phyloP scores from a whole-genome alignment of 2,888 invertebrate genomes.

The Anaspis maculata region DNA sequence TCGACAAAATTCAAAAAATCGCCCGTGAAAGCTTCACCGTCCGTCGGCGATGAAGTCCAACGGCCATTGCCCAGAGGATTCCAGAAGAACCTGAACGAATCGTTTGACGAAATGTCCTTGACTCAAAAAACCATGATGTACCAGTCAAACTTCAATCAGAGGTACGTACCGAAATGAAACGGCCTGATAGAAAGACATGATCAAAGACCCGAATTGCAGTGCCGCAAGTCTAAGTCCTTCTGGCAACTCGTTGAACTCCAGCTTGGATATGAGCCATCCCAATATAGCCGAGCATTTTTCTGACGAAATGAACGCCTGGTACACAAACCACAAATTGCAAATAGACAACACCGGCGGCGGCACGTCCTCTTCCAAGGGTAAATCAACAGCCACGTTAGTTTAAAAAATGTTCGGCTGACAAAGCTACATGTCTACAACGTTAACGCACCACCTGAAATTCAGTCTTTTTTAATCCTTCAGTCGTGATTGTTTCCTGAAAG shows the following conservation, averaged over 20 bases:
- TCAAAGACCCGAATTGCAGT: too few relatives aligned
- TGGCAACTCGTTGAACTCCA: conserved; percentile 29
- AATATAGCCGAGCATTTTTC: conserved; percentile 45
- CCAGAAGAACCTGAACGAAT: conserved; percentile 22
- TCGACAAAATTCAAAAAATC: conserved; percentile 82
- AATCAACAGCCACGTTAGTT: conserved; percentile 34
- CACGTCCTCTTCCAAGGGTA: conserved; percentile 22
- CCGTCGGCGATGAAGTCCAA: conserved; percentile 14
- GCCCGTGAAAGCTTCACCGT: conserved; percentile 19
- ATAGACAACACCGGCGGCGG: conserved; percentile 25
- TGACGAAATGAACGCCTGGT: conserved; percentile 53
- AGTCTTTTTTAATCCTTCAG: too few relatives aligned
- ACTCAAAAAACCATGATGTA: too few relatives aligned
- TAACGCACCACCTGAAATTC: too few relatives aligned
- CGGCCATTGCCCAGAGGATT: not conserved
- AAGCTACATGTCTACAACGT: too few relatives aligned
- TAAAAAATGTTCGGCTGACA: too few relatives aligned
- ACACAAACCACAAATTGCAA: conserved; percentile 37
- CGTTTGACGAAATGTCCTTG: conserved; percentile 22
- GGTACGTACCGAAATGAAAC: too few relatives aligned
- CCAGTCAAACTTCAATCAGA: conserved; percentile 8
- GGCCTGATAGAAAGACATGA: too few relatives aligned
- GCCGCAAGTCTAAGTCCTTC: too few relatives aligned
- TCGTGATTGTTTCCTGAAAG: too few relatives aligned
- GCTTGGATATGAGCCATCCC: conserved; percentile 30